Evolutionary conservation across 2,797 vertebrate species (phyloP).

Genomic region (Anniella stebbinsi): DNA sequence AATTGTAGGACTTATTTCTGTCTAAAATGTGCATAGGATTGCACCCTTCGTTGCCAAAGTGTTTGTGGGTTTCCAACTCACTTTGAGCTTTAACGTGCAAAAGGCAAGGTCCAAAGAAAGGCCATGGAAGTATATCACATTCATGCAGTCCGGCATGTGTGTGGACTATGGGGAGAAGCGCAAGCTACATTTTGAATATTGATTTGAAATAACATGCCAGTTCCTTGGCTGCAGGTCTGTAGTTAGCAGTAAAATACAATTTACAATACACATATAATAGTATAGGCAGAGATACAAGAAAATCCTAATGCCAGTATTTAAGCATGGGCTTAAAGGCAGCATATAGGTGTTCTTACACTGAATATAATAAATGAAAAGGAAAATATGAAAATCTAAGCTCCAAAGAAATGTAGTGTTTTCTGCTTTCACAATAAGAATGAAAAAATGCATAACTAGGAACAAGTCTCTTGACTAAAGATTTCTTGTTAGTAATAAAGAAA

Average conservation of each 20-base stretch:
- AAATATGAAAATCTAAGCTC: not conserved
- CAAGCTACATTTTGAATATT: not conserved
- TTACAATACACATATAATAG: not conserved
- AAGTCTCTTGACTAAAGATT: not conserved
- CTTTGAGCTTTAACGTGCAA: not conserved
- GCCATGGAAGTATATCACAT: not conserved
- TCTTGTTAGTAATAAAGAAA: not conserved
- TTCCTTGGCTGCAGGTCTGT: not conserved
- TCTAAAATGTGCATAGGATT: too few species aligned
- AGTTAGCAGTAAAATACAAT: not conserved
- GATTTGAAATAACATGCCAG: not conserved
- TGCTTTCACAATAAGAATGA: not conserved
- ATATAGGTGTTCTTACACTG: not conserved
- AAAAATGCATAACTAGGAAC: not conserved
- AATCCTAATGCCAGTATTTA: not conserved
- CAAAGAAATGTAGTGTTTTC: too few species aligned
- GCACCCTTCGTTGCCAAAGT: not conserved
- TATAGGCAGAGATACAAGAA: not conserved
- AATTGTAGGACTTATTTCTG: too few species aligned
- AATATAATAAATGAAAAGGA: not conserved
- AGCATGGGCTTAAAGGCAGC: not conserved
- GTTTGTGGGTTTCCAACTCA: not conserved
- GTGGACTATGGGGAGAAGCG: not conserved
- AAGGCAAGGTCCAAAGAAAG: not conserved
- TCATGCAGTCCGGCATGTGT: not conserved